Evolutionary conservation across 2,888 invertebrate genomes (phyloP).

Genomic region (Oxystoma pomonae): DNA sequence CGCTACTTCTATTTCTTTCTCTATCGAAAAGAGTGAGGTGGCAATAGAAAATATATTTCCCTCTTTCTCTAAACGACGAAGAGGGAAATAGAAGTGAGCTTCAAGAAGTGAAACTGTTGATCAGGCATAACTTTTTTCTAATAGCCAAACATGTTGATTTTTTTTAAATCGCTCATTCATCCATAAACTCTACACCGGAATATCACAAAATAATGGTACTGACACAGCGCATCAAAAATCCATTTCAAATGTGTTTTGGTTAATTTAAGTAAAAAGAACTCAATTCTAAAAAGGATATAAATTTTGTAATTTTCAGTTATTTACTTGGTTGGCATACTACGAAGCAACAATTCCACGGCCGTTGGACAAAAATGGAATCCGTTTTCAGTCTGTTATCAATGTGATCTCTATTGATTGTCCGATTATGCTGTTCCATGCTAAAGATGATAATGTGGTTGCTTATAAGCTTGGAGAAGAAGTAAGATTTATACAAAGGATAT

Average conservation of each 20-base stretch:
- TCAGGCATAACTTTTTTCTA: no score
- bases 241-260: background rate
- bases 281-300: conserved; percentile 1
- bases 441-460: conserved; percentile 40
- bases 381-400: conserved; percentile 35
- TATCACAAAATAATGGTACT: background rate
- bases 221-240: background rate
- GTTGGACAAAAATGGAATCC: conserved; percentile 38
- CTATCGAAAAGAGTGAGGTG: no score
- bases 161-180: no score
- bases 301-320: conserved; percentile 37
- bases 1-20: no score
- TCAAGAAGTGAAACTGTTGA: no score
- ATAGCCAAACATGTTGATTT: no score
- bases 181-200: no score
- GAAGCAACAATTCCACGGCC: conserved; percentile 38
- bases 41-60: no score
- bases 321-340: conserved; percentile 41
- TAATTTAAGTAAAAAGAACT: background rate
- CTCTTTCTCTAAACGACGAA: no score
- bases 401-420: conserved; percentile 39
- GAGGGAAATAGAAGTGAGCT: no score
- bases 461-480: conserved; percentile 37
- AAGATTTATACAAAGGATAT: no score
- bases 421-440: conserved; percentile 41